These are phyloP conservation scores for Falco rusticolus DNA, from an alignment of 2,797 vertebrate genomes.

Conservation along the genomic window DNA sequence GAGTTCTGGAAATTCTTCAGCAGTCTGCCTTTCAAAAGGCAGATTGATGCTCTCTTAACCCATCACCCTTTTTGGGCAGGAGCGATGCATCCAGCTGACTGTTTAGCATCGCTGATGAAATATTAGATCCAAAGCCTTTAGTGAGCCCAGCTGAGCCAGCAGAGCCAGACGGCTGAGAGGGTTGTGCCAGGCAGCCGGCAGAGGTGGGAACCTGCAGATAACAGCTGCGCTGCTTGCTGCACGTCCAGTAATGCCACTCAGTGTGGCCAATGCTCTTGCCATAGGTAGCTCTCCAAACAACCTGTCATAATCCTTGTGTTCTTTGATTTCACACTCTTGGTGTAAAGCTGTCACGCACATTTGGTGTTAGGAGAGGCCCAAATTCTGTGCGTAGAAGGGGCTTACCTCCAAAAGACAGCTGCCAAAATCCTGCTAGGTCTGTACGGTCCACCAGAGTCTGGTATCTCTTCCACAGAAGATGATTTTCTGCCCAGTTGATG, in stretches of 20 bases:
- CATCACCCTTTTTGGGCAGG: not conserved
- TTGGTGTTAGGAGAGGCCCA: not conserved
- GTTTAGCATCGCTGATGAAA: not conserved
- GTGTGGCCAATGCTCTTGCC: not conserved
- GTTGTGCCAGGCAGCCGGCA: not conserved
- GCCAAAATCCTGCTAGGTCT: not conserved
- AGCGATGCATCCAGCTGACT: not conserved
- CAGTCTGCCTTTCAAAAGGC: not conserved
- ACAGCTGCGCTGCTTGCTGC: not conserved
- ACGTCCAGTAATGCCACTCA: not conserved
- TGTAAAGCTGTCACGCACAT: not conserved
- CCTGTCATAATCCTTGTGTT: not conserved
- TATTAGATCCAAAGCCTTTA: not conserved
- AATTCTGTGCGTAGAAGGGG: not conserved
- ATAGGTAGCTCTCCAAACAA: not conserved
- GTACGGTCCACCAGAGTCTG: not conserved
- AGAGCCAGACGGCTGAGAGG: not conserved
- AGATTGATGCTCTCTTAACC: not conserved
- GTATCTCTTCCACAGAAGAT: not conserved
- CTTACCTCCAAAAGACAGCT: not conserved
- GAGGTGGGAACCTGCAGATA: not conserved
- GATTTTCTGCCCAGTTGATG: not conserved
- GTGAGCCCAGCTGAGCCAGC: not conserved
- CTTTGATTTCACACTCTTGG: not conserved
- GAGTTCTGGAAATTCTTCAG: conserved; percentile 34